Evolutionary conservation across 1,140 invertebrate genomes (phyloP), one percentile per base, ranked within the genome.

Genomic region (Heliconius hewitsoni): DNA sequence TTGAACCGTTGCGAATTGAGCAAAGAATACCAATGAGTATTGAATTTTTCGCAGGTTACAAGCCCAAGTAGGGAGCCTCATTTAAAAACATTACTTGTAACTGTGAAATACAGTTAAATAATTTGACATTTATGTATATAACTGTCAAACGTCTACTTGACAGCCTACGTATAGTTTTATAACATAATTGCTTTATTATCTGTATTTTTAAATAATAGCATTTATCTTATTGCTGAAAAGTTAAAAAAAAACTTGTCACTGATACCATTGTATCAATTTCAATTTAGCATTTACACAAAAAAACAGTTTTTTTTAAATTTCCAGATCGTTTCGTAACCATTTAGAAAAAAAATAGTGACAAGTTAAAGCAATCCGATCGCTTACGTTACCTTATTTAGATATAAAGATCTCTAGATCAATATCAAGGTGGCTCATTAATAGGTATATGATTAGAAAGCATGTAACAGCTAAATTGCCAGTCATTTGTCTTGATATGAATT

Each of bases 11-110:
- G 86, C 60, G 39, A 76, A 74, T 34, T 70, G 75, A 79, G 70
- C 76, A 18, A 30, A 66, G 85, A 86, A 86, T 86, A 76, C 78
- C 73, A 87, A 85, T 85, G 83, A 86, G 78, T 73, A 75, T 81
- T 27, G 80, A 80, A 84, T 81, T 82, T 83, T 80, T 73, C 71
- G 73, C 77, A 78, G 75, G 75, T 76, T 76, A 30, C 66, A 42
- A 76, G 66, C 42, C 75, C 52, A 76, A 76, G 42, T 71, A 37
- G 6, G 30, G 75, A 55, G 27, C 52, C 75, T 76, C 75, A 76
- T 76, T 76, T 66, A 39, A 37, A 72, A 72, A 72, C 37, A 37
- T 39, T 39, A 72, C 71, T 9, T 23, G 37, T n/a, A 19, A 3
- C 37, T 72, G n/a, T 39, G 19, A 37, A 72, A 72, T 72, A 72